Conservation (phyloP, 2,888 invertebrate species). For the Drosophila cognata region DNA sequence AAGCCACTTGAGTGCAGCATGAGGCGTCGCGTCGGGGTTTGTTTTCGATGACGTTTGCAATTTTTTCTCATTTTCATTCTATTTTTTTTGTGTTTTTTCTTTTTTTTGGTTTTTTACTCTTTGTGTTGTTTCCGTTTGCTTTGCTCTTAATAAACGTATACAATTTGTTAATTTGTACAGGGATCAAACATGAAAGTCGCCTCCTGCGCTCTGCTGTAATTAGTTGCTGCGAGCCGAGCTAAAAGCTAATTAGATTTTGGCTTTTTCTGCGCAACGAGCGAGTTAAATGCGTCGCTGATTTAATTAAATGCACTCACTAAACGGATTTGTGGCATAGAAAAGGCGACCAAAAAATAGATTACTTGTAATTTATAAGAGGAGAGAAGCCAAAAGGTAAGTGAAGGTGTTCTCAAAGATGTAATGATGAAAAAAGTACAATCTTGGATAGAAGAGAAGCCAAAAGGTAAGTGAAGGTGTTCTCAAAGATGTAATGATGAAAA, state of each 20-base stretch:
- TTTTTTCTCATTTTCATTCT: constrained; percentile 59
- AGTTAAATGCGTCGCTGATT: constrained; percentile 73
- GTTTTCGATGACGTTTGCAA: constrained; percentile 80
- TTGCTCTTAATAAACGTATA: constrained; percentile 76
- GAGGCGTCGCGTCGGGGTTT: constrained; percentile 48
- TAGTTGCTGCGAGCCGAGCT: constrained; percentile 66
- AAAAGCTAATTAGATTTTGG: constrained; percentile 72
- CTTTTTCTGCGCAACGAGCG: constrained; percentile 56
- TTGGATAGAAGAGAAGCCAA: too few species aligned
- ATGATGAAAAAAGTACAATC: neutral
- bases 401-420: neutral
- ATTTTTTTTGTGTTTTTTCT: constrained; percentile 26
- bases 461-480: neutral
- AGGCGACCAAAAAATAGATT: constrained; percentile 49
- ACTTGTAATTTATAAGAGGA: constrained; percentile 36
- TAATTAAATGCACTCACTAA: constrained; percentile 71
- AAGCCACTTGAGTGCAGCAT: constrained; percentile 82
- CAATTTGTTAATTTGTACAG: constrained; percentile 82
- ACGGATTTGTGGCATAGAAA: constrained; percentile 53
- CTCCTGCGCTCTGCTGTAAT: constrained; percentile 56
- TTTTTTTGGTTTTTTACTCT: constrained; percentile 34
- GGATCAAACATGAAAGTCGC: constrained; percentile 73
- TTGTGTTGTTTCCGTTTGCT: constrained; percentile 75
- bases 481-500: neutral
- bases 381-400: neutral